These are phyloP conservation scores for Eumeta japonica DNA, from an alignment of 1,140 invertebrate genomes.

Conservation along the genomic window DNA sequence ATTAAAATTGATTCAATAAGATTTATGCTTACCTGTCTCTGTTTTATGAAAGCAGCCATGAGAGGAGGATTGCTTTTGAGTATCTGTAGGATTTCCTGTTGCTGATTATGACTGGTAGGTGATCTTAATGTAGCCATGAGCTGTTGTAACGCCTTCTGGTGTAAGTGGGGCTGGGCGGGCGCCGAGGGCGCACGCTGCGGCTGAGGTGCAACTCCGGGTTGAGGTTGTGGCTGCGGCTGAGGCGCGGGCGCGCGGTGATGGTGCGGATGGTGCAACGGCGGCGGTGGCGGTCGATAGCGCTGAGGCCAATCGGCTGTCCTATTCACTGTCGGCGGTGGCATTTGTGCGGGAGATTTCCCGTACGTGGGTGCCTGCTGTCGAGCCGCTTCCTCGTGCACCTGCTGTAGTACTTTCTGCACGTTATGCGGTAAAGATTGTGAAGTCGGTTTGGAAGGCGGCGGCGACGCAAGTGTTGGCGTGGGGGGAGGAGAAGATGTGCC, in stretches of 20 bases:
- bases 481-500: slow-evolving; percentile 48
- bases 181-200: slow-evolving; percentile 34
- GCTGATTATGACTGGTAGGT: slow-evolving; percentile 87
- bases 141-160: slow-evolving; percentile 83
- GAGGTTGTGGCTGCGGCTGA: slow-evolving; percentile 53
- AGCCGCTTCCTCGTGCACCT: slow-evolving; percentile 90
- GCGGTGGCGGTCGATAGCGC: slow-evolving; percentile 25
- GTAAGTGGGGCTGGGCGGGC: slow-evolving; percentile 55
- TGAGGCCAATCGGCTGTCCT: slow-evolving; percentile 20
- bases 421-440: slow-evolving; percentile 59
- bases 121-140: slow-evolving; percentile 86
- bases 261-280: slow-evolving; percentile 46
- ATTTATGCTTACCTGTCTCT: slow-evolving; percentile 65
- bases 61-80: slow-evolving; percentile 92
- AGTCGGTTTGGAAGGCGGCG: slow-evolving; percentile 22
- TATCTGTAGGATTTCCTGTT: slow-evolving; percentile 89
- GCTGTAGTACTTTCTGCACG: slow-evolving; percentile 82
- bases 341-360: slow-evolving; percentile 59
- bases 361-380: slow-evolving; percentile 74
- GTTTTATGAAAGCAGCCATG: slow-evolving; percentile 96
- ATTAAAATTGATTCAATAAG: not conserved
- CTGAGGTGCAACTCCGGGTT: too few species aligned
- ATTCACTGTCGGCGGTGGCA: slow-evolving; percentile 9
- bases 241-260: slow-evolving; percentile 36
- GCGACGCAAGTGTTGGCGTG: slow-evolving; percentile 37